Percentiles rank a stretch among this genome's conserved stretches.
Evolutionary conservation across 2,113 vertebrate species (phyloP).

Genomic region (Amblyornis subalaris): DNA sequence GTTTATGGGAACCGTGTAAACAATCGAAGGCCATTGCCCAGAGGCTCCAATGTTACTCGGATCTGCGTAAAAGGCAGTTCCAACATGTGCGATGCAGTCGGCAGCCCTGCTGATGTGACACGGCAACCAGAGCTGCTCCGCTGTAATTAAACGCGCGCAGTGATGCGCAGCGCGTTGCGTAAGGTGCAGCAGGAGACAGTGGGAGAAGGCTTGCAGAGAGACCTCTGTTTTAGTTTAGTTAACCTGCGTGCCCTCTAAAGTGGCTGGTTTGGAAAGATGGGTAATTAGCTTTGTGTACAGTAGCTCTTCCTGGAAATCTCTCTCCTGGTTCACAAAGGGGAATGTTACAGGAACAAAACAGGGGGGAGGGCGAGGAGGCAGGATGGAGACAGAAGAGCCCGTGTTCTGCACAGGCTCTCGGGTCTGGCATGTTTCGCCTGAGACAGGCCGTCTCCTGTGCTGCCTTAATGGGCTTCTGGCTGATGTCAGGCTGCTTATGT

Average conservation of each 20-base stretch:
- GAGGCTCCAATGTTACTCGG: background rate
- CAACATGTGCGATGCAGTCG: background rate
- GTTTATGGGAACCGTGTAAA: conserved; percentile 23
- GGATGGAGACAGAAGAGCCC: background rate
- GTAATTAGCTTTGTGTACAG: background rate
- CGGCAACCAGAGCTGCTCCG: background rate
- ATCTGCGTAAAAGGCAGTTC: background rate
- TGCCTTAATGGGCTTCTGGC: background rate
- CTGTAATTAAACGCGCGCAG: fast-evolving
- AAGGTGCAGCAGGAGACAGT: background rate
- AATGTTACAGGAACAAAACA: background rate
- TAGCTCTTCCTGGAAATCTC: conserved; percentile 10
- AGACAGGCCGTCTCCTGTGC: background rate
- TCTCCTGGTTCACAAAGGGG: background rate
- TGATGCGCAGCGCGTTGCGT: fast-evolving
- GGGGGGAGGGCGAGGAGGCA: background rate
- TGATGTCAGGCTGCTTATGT: background rate
- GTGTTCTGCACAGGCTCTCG: background rate
- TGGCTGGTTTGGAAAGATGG: background rate
- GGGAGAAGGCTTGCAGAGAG: background rate
- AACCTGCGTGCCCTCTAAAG: background rate
- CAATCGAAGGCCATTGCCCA: background rate
- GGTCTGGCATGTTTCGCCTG: background rate
- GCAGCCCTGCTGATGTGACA: background rate
- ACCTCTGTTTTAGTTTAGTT: background rate